Evolutionary conservation across 2,113 vertebrate genomes (phyloP).

Genomic region (Eclectus roratus): DNA sequence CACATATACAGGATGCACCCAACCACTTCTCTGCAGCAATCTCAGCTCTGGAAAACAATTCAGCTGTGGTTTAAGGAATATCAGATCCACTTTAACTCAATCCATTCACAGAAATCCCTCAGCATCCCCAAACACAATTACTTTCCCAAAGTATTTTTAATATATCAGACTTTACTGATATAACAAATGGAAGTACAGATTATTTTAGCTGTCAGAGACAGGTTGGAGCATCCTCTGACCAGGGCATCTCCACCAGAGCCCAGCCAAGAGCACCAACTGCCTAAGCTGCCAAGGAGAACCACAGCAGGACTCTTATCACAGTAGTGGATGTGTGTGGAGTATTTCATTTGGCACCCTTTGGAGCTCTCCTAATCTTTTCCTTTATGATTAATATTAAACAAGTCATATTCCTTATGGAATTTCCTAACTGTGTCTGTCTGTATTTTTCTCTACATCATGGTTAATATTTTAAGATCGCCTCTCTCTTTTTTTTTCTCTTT

Average conservation of each 20-base stretch:
- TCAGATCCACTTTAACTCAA: background rate
- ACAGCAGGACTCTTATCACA: background rate
- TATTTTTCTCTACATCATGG: constrained; percentile 53
- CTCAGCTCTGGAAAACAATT: background rate
- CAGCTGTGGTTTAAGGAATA: background rate
- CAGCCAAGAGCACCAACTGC: background rate
- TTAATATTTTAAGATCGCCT: constrained; percentile 28
- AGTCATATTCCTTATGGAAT: constrained; percentile 55
- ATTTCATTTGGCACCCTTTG: constrained; percentile 17
- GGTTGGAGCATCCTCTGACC: background rate
- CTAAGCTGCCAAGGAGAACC: background rate
- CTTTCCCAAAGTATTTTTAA: background rate
- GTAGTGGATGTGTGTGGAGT: background rate
- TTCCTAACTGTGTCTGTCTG: constrained; percentile 54
- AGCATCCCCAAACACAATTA: background rate
- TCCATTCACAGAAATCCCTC: background rate
- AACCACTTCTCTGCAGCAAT: background rate
- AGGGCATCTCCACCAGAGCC: background rate
- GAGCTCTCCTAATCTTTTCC: constrained; percentile 47
- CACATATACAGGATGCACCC: background rate
- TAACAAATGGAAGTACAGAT: background rate
- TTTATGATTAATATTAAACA: constrained; percentile 65
- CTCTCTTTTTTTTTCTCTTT: background rate
- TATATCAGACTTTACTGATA: fast-evolving
- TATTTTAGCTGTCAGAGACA: background rate